Percentiles rank a stretch among this genome's conserved stretches.
phyloP scores from a whole-genome alignment of 2,888 invertebrate genomes.

The Graphium colonna region DNA sequence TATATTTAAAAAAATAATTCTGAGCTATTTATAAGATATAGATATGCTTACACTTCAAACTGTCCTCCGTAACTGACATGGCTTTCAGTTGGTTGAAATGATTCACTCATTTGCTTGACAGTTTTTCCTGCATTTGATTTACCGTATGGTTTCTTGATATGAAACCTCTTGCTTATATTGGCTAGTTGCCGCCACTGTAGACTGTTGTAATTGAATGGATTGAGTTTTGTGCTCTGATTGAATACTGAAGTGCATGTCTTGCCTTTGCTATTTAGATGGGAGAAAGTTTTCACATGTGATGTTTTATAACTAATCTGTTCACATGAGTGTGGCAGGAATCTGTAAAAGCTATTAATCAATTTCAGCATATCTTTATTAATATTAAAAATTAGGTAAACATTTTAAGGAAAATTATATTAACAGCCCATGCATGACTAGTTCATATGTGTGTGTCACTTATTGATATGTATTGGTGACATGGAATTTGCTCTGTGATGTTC shows the following conservation, averaged over 20 bases:
- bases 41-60: constrained; percentile 57
- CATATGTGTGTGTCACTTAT: constrained; percentile 26
- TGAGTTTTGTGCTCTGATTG: constrained; percentile 30
- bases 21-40: no score
- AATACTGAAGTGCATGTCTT: constrained; percentile 46
- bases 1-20: no score
- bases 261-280: constrained; percentile 47
- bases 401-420: constrained; percentile 41
- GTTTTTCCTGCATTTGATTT: constrained; percentile 41
- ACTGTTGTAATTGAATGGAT: constrained; percentile 34
- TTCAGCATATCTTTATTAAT: constrained; percentile 69
- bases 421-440: constrained; percentile 36
- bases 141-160: constrained; percentile 42
- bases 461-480: constrained; percentile 44
- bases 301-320: constrained; percentile 45
- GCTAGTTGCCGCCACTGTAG: constrained; percentile 40
- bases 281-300: constrained; percentile 48
- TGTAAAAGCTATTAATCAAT: constrained; percentile 71
- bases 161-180: constrained; percentile 43
- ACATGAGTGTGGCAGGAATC: constrained; percentile 61
- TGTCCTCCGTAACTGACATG: constrained; percentile 55
- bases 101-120: constrained; percentile 57
- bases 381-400: constrained; percentile 30
- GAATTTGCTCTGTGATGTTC: constrained; percentile 59
- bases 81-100: constrained; percentile 45